These are phyloP conservation scores for Stenchaetothrips biformis DNA, from an alignment of 2,888 invertebrate species.

Conservation along the genomic window DNA sequence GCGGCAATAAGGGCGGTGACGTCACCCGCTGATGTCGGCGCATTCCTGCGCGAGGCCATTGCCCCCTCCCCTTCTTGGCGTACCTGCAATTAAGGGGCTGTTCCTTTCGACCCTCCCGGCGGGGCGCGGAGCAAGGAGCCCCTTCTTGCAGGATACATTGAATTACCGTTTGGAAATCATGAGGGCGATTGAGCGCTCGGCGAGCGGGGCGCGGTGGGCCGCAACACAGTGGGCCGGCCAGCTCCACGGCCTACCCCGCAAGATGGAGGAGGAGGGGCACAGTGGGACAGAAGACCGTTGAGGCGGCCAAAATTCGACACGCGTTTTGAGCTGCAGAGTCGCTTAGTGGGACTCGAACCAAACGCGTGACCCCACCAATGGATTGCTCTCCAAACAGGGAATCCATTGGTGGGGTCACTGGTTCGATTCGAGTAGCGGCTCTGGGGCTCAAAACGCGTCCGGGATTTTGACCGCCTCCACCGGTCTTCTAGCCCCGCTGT, in stretches of 20 bases:
- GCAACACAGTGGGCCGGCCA: background rate
- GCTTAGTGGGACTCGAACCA: too few relatives aligned
- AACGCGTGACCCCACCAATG: too few relatives aligned
- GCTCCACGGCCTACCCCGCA: background rate
- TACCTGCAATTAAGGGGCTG: constrained; percentile 16
- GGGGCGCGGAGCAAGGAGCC: background rate
- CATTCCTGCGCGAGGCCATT: background rate
- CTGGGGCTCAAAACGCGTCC: too few relatives aligned
- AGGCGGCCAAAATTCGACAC: too few relatives aligned
- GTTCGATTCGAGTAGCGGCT: too few relatives aligned
- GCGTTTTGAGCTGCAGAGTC: too few relatives aligned
- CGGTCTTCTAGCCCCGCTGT: too few relatives aligned
- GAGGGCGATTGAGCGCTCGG: constrained; percentile 1
- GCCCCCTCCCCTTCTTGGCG: background rate
- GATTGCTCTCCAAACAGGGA: too few relatives aligned
- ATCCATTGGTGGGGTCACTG: too few relatives aligned
- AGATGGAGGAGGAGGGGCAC: background rate
- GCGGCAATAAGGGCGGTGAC: background rate
- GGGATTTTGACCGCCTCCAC: background rate
- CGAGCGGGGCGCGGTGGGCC: background rate
- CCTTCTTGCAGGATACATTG: background rate
- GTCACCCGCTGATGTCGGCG: background rate
- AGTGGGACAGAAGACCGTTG: too few relatives aligned
- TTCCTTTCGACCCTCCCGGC: background rate
- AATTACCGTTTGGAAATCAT: constrained; percentile 16